These are phyloP conservation scores for Fukomys damarensis DNA, from an alignment of 2,113 vertebrate species.

Conservation along the genomic window DNA sequence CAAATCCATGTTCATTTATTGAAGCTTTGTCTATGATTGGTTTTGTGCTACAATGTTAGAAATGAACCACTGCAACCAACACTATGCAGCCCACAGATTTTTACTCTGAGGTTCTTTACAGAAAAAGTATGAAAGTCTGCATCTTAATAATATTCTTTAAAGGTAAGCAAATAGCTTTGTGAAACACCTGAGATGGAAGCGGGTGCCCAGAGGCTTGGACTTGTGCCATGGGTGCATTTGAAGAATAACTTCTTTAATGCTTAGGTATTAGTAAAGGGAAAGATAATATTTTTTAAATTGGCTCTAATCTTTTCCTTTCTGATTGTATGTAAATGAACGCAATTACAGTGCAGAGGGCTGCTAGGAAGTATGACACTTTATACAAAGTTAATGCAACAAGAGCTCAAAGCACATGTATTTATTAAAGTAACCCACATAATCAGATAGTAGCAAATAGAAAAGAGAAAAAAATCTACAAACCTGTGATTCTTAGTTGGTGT, in stretches of 20 bases:
- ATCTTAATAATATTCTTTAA: too few species aligned
- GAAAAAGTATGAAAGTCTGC: background rate
- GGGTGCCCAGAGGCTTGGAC: background rate
- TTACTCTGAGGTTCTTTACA: background rate
- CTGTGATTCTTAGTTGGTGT: conserved; percentile 75
- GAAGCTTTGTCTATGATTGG: background rate
- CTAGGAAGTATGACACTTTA: conserved; percentile 66
- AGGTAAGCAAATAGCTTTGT: background rate
- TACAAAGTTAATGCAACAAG: conserved; percentile 75
- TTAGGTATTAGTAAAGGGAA: conserved; percentile 40
- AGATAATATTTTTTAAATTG: background rate
- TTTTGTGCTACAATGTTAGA: background rate
- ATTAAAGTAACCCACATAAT: conserved; percentile 77
- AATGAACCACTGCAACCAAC: background rate
- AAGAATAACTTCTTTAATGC: background rate
- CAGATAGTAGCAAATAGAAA: conserved; percentile 68
- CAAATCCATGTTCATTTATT: background rate
- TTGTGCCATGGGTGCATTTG: background rate
- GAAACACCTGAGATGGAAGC: background rate
- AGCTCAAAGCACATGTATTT: conserved; percentile 75
- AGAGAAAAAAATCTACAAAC: conserved; percentile 65
- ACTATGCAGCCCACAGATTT: background rate
- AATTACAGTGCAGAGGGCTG: conserved; percentile 56
- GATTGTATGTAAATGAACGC: conserved; percentile 52
- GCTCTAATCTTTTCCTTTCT: conserved; percentile 49